These are phyloP conservation scores for Anneissia japonica DNA, from an alignment of 35 echinoderm and acorn worm genomes.

Conservation along the genomic window DNA sequence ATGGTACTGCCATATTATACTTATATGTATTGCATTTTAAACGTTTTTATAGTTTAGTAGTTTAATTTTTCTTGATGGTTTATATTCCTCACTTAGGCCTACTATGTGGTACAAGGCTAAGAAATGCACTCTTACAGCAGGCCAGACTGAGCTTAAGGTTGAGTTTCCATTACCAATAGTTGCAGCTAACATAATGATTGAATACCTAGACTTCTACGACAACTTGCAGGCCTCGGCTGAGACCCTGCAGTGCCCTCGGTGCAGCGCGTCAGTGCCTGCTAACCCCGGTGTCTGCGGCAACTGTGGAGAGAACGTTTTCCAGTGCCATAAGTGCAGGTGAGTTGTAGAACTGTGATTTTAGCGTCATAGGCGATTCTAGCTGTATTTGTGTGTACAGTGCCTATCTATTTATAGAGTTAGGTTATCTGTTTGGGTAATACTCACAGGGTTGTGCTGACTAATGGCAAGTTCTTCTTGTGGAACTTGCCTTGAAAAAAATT, in stretches of 20 bases:
- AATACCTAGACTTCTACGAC: conserved; percentile 98
- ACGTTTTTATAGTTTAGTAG: no score
- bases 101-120: conserved; percentile 98
- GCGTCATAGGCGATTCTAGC: not conserved
- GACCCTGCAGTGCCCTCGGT: conserved; percentile 97
- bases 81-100: conserved; percentile 67
- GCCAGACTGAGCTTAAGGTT: conserved; percentile 95
- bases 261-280: conserved; percentile 91
- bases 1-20: no score
- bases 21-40: no score
- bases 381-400: not conserved
- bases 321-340: conserved; percentile 99
- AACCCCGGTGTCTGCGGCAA: conserved; percentile 97
- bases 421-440: no score
- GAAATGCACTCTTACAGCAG: conserved; percentile 83
- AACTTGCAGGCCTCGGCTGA: conserved; percentile 96
- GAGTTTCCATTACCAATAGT: conserved; percentile 94
- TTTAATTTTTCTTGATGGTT: no score
- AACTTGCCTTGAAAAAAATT: no score
- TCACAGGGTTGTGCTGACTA: no score
- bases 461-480: no score
- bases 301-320: conserved; percentile 98
- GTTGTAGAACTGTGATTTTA: not conserved
- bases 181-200: conserved; percentile 99
- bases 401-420: no score